Conservation (phyloP, 1,140 invertebrate genomes). For the Rhopalosiphum maidis region DNA sequence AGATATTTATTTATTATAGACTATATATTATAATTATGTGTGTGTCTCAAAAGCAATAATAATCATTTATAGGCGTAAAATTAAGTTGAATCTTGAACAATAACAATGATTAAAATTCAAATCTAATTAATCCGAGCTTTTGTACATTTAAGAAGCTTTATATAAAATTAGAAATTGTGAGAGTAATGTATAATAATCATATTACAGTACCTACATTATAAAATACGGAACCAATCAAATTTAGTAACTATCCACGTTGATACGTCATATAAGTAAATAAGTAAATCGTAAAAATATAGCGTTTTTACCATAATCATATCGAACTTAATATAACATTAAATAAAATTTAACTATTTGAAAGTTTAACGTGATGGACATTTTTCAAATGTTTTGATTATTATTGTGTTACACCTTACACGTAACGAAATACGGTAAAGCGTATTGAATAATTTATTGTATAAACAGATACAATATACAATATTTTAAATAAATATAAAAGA, state of each 20-base stretch:
- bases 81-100: background rate
- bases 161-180: background rate
- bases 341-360: background rate
- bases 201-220: background rate
- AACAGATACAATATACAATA: background rate
- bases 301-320: background rate
- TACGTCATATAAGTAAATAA: background rate
- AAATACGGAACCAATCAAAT: background rate
- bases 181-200: background rate
- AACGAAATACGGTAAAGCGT: background rate
- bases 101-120: background rate
- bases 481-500: background rate
- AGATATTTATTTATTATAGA: background rate
- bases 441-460: background rate
- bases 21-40: background rate
- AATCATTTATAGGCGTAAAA: background rate
- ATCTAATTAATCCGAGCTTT: background rate
- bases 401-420: background rate
- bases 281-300: background rate
- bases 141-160: background rate
- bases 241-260: background rate
- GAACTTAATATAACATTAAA: background rate
- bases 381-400: background rate
- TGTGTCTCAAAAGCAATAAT: background rate
- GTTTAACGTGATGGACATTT: background rate